Percentiles rank a stretch among this genome's conserved stretches.
Evolutionary conservation across 2,113 vertebrate species (phyloP).

Genomic region (Mastomys natalensis): DNA sequence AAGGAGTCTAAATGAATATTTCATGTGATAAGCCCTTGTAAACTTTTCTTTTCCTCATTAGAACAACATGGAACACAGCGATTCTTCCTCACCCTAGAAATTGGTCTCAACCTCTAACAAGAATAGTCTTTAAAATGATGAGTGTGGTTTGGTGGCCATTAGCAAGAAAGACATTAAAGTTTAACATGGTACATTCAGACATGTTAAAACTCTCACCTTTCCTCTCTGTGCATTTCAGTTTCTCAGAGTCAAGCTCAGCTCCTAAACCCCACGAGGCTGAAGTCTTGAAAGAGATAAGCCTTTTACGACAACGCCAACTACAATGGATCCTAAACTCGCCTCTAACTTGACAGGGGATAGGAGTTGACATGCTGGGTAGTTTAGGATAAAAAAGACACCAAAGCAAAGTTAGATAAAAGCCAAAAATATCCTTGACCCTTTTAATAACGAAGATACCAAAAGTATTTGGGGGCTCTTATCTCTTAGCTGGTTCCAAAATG

Average conservation of each 20-base stretch:
- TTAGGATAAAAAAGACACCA: neutral
- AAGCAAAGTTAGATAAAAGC: neutral
- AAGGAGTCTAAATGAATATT: constrained; percentile 42
- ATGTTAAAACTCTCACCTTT: neutral
- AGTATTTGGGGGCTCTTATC: neutral
- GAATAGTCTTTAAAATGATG: neutral
- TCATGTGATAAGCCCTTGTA: neutral
- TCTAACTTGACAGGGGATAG: neutral
- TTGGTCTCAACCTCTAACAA: neutral
- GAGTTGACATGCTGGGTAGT: neutral
- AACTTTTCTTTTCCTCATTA: neutral
- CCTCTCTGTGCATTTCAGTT: neutral
- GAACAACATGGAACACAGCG: neutral
- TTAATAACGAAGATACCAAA: neutral
- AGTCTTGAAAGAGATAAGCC: neutral
- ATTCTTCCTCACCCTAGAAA: neutral
- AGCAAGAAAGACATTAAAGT: neutral
- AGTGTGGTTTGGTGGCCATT: neutral
- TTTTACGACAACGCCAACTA: too few species aligned
- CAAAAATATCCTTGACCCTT: neutral
- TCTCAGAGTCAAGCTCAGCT: neutral
- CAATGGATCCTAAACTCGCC: neutral
- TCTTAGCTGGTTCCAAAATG: neutral
- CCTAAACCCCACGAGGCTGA: neutral
- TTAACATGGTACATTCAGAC: neutral